Evolutionary conservation across 2,888 invertebrate genomes (phyloP).

Genomic region (Lacanobia oleracea): DNA sequence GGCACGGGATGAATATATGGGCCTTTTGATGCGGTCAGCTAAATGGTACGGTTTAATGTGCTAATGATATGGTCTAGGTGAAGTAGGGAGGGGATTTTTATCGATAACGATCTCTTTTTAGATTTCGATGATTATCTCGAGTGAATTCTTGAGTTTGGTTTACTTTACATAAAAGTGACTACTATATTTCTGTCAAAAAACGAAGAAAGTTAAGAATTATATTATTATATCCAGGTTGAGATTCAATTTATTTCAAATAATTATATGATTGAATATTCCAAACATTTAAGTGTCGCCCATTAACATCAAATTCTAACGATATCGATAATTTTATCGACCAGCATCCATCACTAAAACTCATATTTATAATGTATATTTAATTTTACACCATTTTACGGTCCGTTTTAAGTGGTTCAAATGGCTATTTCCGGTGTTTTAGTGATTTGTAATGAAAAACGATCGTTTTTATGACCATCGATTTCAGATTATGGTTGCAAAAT

Average conservation of each 20-base stretch:
- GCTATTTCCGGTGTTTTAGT: conserved; percentile 66
- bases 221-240: background rate
- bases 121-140: conserved; percentile 1
- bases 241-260: background rate
- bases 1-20: conserved; percentile 72
- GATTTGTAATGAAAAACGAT: conserved; percentile 57
- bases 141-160: background rate
- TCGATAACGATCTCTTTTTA: conserved; percentile 1
- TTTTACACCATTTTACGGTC: conserved; percentile 69
- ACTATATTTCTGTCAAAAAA: background rate
- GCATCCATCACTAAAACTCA: conserved; percentile 56
- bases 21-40: conserved; percentile 70
- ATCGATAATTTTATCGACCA: conserved; percentile 35
- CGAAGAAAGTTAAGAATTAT: background rate
- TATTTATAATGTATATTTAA: conserved; percentile 69
- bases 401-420: conserved; percentile 67
- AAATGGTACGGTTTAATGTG: conserved; percentile 59
- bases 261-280: background rate
- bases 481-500: conserved; percentile 62
- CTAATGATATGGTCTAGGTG: conserved; percentile 67
- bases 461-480: conserved; percentile 62
- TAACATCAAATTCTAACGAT: background rate
- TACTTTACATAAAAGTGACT: background rate
- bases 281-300: background rate
- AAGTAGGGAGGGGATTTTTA: conserved; percentile 31